Conservation (phyloP, 2,113 vertebrate species). For the Rhinichthys klamathensis region DNA sequence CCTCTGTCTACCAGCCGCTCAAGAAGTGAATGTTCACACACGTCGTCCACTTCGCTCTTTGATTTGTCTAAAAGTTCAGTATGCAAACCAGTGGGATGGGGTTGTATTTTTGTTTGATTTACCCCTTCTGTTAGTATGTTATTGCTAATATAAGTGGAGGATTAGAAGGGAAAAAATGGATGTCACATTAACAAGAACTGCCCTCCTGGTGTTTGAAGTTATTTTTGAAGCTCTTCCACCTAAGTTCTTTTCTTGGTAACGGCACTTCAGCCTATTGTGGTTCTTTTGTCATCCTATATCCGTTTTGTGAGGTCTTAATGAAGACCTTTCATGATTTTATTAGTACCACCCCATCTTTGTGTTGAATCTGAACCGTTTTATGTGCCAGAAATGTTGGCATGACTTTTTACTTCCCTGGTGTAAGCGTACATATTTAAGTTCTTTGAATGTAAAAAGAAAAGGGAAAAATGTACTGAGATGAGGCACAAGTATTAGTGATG, state of each 20-base stretch:
- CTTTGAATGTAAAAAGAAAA: slow-evolving; percentile 47
- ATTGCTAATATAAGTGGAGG: slow-evolving; percentile 4
- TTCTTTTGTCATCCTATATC: background rate
- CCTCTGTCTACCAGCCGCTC: slow-evolving; percentile 97
- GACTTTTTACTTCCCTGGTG: slow-evolving; percentile 7
- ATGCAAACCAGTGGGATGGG: slow-evolving; percentile 31
- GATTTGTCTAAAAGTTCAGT: slow-evolving; percentile 38
- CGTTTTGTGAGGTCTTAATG: slow-evolving; percentile 25
- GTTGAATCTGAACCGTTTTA: slow-evolving; percentile 27
- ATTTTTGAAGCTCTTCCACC: slow-evolving; percentile 22
- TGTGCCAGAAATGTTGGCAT: slow-evolving; percentile 21
- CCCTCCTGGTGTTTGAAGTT: slow-evolving; percentile 20
- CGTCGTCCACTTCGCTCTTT: slow-evolving; percentile 53
- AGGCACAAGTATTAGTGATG: slow-evolving; percentile 26
- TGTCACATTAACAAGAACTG: background rate
- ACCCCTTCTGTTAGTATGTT: slow-evolving; percentile 28
- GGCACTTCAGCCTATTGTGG: slow-evolving; percentile 13
- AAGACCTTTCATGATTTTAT: slow-evolving; percentile 29
- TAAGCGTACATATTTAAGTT: slow-evolving; percentile 38
- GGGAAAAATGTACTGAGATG: slow-evolving; percentile 17
- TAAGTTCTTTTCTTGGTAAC: background rate
- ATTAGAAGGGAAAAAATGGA: background rate
- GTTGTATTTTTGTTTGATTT: slow-evolving; percentile 25
- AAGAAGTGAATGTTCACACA: slow-evolving; percentile 85
- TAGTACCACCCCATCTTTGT: slow-evolving; percentile 17